Conservation (phyloP, 2,797 vertebrate genomes). For the Chaetophractus vellerosus region DNA sequence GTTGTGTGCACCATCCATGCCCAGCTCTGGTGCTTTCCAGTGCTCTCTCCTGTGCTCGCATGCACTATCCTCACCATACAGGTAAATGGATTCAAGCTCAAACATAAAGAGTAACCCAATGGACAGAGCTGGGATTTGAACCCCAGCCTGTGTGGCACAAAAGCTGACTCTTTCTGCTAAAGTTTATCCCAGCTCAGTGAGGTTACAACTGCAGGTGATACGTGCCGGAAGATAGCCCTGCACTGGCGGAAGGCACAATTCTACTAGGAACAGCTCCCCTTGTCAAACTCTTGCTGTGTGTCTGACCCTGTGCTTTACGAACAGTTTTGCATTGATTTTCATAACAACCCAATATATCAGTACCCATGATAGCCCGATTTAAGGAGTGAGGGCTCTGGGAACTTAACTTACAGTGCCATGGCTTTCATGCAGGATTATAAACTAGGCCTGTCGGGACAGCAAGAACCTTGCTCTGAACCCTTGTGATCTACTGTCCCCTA, state of each 20-base stretch:
- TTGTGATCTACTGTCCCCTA: not conserved
- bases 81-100: not conserved
- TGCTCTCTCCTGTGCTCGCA: fast-evolving
- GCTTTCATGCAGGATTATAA: not conserved
- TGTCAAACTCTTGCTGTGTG: not conserved
- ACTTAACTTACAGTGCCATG: not conserved
- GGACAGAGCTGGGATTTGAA: not conserved
- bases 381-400: not conserved
- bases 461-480: not conserved
- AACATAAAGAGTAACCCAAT: not conserved
- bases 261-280: not conserved
- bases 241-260: not conserved
- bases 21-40: not conserved
- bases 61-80: not conserved
- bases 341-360: not conserved
- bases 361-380: too few relatives aligned
- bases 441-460: not conserved
- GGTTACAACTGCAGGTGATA: not conserved
- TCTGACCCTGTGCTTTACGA: not conserved
- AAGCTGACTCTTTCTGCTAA: not conserved
- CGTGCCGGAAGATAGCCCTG: fast-evolving
- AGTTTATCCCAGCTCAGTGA: not conserved
- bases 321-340: not conserved
- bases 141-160: too few relatives aligned
- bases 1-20: fast-evolving